Conservation (phyloP, 2,113 vertebrate genomes). For the Mesocricetus auratus region DNA sequence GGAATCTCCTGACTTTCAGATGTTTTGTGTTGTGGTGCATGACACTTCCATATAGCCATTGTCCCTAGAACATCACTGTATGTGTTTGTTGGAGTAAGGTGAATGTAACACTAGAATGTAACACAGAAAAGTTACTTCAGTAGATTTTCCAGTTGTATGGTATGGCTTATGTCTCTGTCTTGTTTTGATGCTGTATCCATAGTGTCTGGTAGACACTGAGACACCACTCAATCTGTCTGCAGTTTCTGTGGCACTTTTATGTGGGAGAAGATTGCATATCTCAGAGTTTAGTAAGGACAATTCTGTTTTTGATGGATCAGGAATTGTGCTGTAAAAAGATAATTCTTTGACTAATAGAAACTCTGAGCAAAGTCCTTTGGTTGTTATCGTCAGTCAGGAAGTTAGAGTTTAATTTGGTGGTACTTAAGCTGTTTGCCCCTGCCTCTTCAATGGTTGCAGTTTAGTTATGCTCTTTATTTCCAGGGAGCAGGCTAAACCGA, state of each 20-base stretch:
- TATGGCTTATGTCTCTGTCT: background rate
- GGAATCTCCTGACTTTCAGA: background rate
- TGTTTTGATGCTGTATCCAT: background rate
- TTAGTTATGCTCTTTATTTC: slow-evolving; percentile 79
- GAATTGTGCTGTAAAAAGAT: slow-evolving; percentile 46
- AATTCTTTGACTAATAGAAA: slow-evolving; percentile 32
- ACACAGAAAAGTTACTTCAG: slow-evolving; percentile 22
- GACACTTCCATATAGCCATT: background rate
- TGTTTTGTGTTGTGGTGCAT: background rate
- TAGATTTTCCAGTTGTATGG: background rate
- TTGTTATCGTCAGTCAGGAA: slow-evolving; percentile 48
- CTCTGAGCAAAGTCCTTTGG: slow-evolving; percentile 55
- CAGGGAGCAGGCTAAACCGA: slow-evolving; percentile 69
- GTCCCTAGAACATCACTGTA: background rate
- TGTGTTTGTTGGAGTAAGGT: slow-evolving; percentile 30
- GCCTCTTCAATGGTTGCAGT: slow-evolving; percentile 68
- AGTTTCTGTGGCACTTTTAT: background rate
- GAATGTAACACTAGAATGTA: background rate
- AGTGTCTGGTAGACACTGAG: background rate
- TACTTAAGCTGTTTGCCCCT: slow-evolving; percentile 65
- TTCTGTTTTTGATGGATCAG: background rate
- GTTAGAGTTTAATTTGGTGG: slow-evolving; percentile 66
- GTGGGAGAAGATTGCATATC: background rate
- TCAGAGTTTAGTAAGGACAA: background rate
- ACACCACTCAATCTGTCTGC: background rate